Base-by-base conservation (phyloP, 2,113 vertebrate species). In the Fregata magnificens region DNA sequence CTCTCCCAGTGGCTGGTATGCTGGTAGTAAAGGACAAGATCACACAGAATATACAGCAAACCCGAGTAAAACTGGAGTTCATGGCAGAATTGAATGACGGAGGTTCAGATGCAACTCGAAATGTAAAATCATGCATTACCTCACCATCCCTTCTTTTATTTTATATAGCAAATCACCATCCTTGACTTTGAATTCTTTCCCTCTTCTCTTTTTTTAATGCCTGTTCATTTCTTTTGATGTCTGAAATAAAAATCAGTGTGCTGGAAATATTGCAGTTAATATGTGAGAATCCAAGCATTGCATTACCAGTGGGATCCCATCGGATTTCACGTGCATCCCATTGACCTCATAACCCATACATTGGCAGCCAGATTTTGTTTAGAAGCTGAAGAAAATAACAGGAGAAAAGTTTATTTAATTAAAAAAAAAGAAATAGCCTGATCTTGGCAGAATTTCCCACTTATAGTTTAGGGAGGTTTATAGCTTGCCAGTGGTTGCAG, bases 161-260 rank as follows among this genome's bases (percentile, higher is more conserved):
- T 85, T 84, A 32, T 32, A 49, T 1, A 91, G 84, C 65, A 82
- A 90, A 53, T 62, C 70, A 85, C n/a, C 1, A 6, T 42, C 52
- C 61, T 63, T 82, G 78, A 79, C 73, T 91, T 87, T 59, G 65
- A 89, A 94, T 91, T 42, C 56, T 44, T 94, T 67, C 55, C 50
- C 50, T 81, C 40, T 66, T 62, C 42, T 88, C 11, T 36, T 11
- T 67, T 17, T 28, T 71, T 45, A 55, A 86, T 84, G 73, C 38
- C 76, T 69, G 26, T 25, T 95, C 91, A 73, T 82, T 82, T 87
- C 73, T 93, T 96, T 96, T 94, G 84, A 96, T 91, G 93, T 82
- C 81, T 82, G 73, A 95, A 93, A 95, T 93, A 87, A 94, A 96
- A 95, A 86, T 83, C 65, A 77, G 66, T 31, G 62, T 77, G 66